These are phyloP conservation scores for Accipiter virgatus DNA, from an alignment of 2,113 vertebrate species.

Conservation along the genomic window DNA sequence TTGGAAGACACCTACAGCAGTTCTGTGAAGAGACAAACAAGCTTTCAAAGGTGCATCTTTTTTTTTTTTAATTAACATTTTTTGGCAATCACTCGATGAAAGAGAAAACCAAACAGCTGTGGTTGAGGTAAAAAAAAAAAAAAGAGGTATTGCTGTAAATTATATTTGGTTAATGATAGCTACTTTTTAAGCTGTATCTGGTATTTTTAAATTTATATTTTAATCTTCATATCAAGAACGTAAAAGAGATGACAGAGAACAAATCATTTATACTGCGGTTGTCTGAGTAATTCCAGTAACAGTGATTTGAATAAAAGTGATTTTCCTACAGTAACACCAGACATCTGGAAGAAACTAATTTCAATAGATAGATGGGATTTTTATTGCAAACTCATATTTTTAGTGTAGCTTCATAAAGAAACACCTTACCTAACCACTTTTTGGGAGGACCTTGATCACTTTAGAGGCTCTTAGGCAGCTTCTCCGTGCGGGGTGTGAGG, in stretches of 20 bases:
- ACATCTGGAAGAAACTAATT: not conserved
- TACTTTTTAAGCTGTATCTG: not conserved
- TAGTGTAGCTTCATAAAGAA: not conserved
- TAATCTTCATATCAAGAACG: not conserved
- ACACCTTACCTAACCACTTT: not conserved
- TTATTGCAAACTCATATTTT: not conserved
- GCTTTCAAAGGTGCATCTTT: not conserved
- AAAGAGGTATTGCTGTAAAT: not conserved
- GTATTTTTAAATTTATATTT: not conserved
- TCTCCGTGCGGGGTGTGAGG: accelerated
- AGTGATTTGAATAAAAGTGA: not conserved
- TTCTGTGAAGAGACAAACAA: not conserved
- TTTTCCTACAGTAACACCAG: not conserved
- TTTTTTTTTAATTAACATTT: not conserved
- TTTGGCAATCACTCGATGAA: not conserved
- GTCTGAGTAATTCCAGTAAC: not conserved
- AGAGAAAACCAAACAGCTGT: accelerated
- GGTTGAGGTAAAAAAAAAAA: not conserved
- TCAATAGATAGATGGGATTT: not conserved
- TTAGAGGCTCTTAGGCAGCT: not conserved
- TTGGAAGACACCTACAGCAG: not conserved
- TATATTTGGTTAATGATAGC: not conserved
- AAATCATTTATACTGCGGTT: not conserved
- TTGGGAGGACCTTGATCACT: not conserved
- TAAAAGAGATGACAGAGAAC: not conserved